phyloP scores from a whole-genome alignment of 2,888 invertebrate genomes.

The Trimorus sp. region DNA sequence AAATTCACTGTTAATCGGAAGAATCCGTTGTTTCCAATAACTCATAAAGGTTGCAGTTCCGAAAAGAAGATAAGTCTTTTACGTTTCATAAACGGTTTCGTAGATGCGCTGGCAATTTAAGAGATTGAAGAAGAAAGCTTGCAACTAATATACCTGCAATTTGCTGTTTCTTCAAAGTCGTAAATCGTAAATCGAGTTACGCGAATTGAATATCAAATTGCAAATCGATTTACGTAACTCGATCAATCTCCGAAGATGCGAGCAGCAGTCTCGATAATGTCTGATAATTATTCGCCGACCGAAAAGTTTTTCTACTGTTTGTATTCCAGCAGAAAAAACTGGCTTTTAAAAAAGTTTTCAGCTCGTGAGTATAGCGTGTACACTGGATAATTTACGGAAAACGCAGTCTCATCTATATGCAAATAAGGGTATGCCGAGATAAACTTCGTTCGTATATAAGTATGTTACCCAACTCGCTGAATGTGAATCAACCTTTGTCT shows the following conservation, averaged over 20 bases:
- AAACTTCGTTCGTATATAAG: slow-evolving; percentile 63
- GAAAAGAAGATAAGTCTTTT: slow-evolving; percentile 22
- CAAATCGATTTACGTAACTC: not conserved
- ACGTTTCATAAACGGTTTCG: slow-evolving; percentile 12
- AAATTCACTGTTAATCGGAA: slow-evolving; percentile 27
- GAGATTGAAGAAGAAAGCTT: not conserved
- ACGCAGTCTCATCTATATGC: slow-evolving; percentile 66
- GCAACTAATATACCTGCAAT: too few relatives aligned
- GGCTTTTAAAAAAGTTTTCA: slow-evolving; percentile 59
- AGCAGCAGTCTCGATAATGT: slow-evolving; percentile 27
- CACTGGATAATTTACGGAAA: slow-evolving; percentile 65
- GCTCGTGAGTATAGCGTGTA: slow-evolving; percentile 57
- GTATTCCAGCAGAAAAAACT: slow-evolving; percentile 39
- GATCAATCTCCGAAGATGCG: slow-evolving; percentile 11
- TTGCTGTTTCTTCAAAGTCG: too few relatives aligned
- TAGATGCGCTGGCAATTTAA: slow-evolving; percentile 8
- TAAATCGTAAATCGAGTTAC: not conserved
- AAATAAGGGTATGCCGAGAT: slow-evolving; percentile 64
- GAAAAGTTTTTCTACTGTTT: slow-evolving; percentile 49
- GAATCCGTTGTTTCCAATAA: slow-evolving; percentile 18
- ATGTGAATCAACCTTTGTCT: slow-evolving; percentile 59
- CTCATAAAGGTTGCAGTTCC: slow-evolving; percentile 1
- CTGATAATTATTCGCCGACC: slow-evolving; percentile 33
- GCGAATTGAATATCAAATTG: too few relatives aligned
- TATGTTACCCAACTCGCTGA: slow-evolving; percentile 55